Evolutionary conservation across 2,797 vertebrate genomes (phyloP), one percentile per base, ranked within the genome.

Genomic region (Smutsia gigantea): DNA sequence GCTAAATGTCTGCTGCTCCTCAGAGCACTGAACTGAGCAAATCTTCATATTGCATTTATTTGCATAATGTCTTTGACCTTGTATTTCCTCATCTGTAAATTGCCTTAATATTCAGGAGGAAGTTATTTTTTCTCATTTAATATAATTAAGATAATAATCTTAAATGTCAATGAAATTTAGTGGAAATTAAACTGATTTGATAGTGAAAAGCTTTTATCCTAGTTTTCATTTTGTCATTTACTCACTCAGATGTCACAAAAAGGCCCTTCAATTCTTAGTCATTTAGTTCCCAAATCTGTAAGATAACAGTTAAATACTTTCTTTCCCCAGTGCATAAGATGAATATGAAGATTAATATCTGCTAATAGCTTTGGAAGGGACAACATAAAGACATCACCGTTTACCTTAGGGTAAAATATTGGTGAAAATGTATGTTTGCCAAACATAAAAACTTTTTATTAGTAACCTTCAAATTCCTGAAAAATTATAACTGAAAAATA

Each of bases 71-170:
- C 51, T 84, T 46, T 90, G 34, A 78, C 51, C 95, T 78, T 46
- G 59, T 27, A 74, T 17, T 46, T 72, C 14, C 25, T 91, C 14
- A 37, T 71, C 29, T 83, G 18, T 71, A 92, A 89, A 89, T 68
- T 78, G 21, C 31, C 39, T 66, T 93, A 9, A 72, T 61, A 85
- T 82, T 15, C 25, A 82, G 29, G 46, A 93, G 31, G 89, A 91
- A 96, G 87, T 88, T 82, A 14, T 81, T 94, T 92, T 83, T 92
- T 94, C 37, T 94, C 66, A 94, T 42, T 82, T 91, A 64, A 25
- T 87, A 31, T 69, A 93, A 90, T 74, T 87, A 87, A 83, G 53
- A 91, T 85, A 72, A 75, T 92, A 68, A 68, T 49, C 59, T 79
- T 94, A 92, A 63, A 79, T 92, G 39, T 75, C 59, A 87, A 29